Evolutionary conservation across 1,140 invertebrate species (phyloP), one percentile per base, ranked within the genome.

Genomic region (Heliothis subflexa): DNA sequence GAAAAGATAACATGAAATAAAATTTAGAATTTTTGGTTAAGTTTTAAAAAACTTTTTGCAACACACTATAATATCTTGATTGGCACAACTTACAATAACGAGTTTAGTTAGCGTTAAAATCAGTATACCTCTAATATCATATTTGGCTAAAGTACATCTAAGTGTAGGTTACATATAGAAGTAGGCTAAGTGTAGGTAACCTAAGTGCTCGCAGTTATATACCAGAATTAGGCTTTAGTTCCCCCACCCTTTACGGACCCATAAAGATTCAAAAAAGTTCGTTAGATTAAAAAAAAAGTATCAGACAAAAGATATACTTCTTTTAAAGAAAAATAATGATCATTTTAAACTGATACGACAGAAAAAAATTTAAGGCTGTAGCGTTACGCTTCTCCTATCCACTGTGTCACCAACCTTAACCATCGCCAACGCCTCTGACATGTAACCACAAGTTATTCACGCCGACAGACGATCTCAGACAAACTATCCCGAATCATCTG

Each of bases 401-500:
- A 71, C 14, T 55, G 47, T 81, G 61, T 16, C 28, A 50, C 52
- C 13, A 12, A 45, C 62, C 59, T 55, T 28, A 80, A 5, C 21
- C 61, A 68, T 74, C 71, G 71, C 75, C 59, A 50, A 74, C 70
- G 59, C 74, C 25, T 81, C 45, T 81, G 54, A 81, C 76, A 78
- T 74, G 70, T 78, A 78, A 64, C 57, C 74, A 57, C 86, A 83
- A 79, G 77, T 79, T 76, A 85, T 82, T 81, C 79, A 79, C 82
- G 40, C 57, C 52, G 45, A 64, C 68, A 45, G 81, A 82, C 83
- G 83, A 83, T 84, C 86, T 86, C 86, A 83, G 78, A 86, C 85
- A 81, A 84, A 84, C 82, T 81, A 83, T 83, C 68, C 81, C 81
- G 81, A 86, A 70, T 78, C 79, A 81, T 79, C 79, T 81, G 79